Conservation (phyloP, 2,113 vertebrate species). For the Coregonus clupeaformis region DNA sequence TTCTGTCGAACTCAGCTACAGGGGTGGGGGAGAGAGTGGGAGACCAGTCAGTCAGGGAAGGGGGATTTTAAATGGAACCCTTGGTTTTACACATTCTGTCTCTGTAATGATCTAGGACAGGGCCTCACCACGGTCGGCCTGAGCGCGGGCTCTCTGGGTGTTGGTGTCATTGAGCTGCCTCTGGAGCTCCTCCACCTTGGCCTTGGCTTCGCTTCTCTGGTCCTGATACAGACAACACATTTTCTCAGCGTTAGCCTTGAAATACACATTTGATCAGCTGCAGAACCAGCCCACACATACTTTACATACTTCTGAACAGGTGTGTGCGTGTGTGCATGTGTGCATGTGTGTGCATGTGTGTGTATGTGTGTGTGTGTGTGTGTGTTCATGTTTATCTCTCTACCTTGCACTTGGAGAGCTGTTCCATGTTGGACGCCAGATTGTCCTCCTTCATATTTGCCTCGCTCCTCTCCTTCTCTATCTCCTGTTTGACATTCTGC, state of each 20-base stretch:
- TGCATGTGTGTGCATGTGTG: too few relatives aligned
- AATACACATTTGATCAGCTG: background rate
- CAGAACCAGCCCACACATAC: background rate
- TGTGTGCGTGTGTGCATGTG: background rate
- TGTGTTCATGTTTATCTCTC: background rate
- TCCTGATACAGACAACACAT: constrained; percentile 86
- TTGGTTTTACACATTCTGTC: background rate
- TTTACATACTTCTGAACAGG: too few relatives aligned
- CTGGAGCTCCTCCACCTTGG: constrained; percentile 87
- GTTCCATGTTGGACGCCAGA: constrained; percentile 83
- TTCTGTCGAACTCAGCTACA: constrained; percentile 83
- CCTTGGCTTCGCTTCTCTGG: constrained; percentile 87
- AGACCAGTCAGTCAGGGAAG: background rate
- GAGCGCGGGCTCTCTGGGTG: constrained; percentile 79
- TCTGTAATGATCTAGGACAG: background rate
- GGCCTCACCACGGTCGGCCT: constrained; percentile 82
- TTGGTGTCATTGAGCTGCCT: constrained; percentile 80
- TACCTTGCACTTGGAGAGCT: constrained; percentile 87
- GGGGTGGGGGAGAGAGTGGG: background rate
- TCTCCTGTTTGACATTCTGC: too few relatives aligned
- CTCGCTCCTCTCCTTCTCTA: constrained; percentile 87
- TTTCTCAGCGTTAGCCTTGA: constrained; percentile 85
- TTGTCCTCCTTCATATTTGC: constrained; percentile 90
- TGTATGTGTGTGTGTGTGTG: background rate
- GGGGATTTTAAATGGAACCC: background rate